phyloP scores from a whole-genome alignment of 2,797 vertebrate species.

The Enteromius unitaeniatus region DNA sequence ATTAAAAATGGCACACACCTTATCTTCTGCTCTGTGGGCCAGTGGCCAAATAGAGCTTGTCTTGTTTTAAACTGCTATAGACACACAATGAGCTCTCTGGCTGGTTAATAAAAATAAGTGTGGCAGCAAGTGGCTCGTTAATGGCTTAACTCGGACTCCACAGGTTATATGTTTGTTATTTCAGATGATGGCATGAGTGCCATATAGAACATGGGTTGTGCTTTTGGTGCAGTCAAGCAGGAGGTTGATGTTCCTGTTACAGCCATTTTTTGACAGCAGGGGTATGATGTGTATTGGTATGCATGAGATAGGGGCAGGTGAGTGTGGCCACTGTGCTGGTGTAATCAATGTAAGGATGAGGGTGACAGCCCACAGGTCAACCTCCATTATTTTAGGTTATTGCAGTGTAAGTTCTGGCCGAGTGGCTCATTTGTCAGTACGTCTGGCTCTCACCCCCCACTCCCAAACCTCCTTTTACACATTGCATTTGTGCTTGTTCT shows the following conservation, averaged over 20 bases:
- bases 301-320: conserved; percentile 38
- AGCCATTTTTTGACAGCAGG: conserved; percentile 26
- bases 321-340: conserved; percentile 39
- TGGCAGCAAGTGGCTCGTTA: neutral
- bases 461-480: neutral
- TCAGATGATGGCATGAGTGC: neutral
- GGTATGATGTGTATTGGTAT: conserved; percentile 38
- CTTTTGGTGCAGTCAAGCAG: conserved; percentile 23
- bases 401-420: conserved; percentile 56
- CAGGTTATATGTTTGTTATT: conserved; percentile 19
- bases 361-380: conserved; percentile 60
- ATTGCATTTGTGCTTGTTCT: conserved; percentile 1
- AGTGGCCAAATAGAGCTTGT: conserved; percentile 24
- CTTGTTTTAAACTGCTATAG: conserved; percentile 13
- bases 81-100: neutral
- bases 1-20: conserved; percentile 44
- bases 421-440: conserved; percentile 61
- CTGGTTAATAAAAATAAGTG: conserved; percentile 35
- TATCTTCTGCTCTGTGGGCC: conserved; percentile 29
- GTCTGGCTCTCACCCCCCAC: conserved; percentile 40
- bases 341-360: conserved; percentile 61
- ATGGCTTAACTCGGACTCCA: neutral
- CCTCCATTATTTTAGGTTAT: conserved; percentile 66
- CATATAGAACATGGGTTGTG: neutral
- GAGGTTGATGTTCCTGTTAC: conserved; percentile 22